A percentile compares a stretch with the other conserved stretches of the same genome.
These are phyloP conservation scores for Thysanoteuthis rhombus DNA, from an alignment of 2,888 invertebrate genomes.

Conservation along the genomic window DNA sequence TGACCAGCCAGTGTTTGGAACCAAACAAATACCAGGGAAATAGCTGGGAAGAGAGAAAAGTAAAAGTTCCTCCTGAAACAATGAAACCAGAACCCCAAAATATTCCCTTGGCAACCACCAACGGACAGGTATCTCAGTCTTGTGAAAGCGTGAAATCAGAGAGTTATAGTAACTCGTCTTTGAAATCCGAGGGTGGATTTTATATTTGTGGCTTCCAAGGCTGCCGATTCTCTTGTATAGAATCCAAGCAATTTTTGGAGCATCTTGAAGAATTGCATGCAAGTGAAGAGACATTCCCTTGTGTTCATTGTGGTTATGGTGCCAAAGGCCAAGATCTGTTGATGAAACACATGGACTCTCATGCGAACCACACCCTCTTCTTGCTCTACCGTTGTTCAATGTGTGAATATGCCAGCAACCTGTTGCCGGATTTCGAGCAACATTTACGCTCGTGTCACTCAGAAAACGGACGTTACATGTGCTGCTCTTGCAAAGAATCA, in stretches of 20 bases:
- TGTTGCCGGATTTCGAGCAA: not conserved
- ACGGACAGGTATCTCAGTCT: not conserved
- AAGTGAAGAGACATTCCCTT: not conserved
- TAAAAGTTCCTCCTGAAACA: not conserved
- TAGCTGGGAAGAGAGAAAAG: not conserved
- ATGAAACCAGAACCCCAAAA: not conserved
- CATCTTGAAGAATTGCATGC: not conserved
- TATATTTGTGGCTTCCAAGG: not conserved
- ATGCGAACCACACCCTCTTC: not conserved
- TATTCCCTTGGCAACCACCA: not conserved
- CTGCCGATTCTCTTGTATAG: not conserved
- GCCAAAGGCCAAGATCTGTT: not conserved
- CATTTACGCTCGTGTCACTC: not conserved
- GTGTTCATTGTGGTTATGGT: not conserved
- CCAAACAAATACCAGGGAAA: not conserved
- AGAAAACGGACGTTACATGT: not conserved
- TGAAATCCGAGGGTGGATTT: not conserved
- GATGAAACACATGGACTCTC: not conserved
- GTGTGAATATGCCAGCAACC: not conserved
- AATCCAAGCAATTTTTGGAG: not conserved
- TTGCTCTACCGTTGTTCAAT: not conserved
- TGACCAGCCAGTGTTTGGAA: not conserved
- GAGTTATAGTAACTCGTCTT: not conserved
- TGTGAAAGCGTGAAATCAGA: not conserved
- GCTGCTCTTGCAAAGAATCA: not conserved